phyloP scores from a whole-genome alignment of 2,888 invertebrate species.

The Hybos culiciformis region DNA sequence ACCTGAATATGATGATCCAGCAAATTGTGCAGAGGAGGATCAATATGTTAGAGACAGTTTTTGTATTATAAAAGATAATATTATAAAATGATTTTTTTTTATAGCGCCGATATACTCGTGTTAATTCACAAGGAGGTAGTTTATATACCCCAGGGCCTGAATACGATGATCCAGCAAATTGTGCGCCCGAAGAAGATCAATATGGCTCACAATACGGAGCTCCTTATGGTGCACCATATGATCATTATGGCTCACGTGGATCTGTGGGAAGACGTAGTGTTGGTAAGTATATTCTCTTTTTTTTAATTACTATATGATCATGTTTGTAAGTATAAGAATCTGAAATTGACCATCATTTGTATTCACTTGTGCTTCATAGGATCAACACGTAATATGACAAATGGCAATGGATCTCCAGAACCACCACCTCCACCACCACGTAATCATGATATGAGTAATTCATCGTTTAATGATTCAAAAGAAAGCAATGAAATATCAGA shows the following conservation, averaged over 20 bases:
- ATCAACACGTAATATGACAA: slow-evolving; percentile 31
- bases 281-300: slow-evolving; percentile 23
- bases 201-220: slow-evolving; percentile 70
- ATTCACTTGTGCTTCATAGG: slow-evolving; percentile 19
- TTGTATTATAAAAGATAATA: neutral
- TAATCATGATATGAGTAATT: slow-evolving; percentile 68
- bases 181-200: slow-evolving; percentile 81
- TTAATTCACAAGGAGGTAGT: slow-evolving; percentile 47
- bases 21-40: slow-evolving; percentile 83
- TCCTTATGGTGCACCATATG: slow-evolving; percentile 71
- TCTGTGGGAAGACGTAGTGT: slow-evolving; percentile 58
- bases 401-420: slow-evolving; percentile 46
- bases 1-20: slow-evolving; percentile 87
- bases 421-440: slow-evolving; percentile 65
- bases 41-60: slow-evolving; percentile 50
- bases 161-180: slow-evolving; percentile 87
- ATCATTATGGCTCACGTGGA: slow-evolving; percentile 77
- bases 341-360: neutral
- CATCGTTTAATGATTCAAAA: slow-evolving; percentile 83
- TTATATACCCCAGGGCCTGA: slow-evolving; percentile 63
- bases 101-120: slow-evolving; percentile 57
- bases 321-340: neutral
- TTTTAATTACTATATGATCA: neutral
- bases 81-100: slow-evolving; percentile 3
- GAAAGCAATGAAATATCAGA: slow-evolving; percentile 90